phyloP scores from a whole-genome alignment of 2,113 vertebrate genomes.

The Rynchops niger region DNA sequence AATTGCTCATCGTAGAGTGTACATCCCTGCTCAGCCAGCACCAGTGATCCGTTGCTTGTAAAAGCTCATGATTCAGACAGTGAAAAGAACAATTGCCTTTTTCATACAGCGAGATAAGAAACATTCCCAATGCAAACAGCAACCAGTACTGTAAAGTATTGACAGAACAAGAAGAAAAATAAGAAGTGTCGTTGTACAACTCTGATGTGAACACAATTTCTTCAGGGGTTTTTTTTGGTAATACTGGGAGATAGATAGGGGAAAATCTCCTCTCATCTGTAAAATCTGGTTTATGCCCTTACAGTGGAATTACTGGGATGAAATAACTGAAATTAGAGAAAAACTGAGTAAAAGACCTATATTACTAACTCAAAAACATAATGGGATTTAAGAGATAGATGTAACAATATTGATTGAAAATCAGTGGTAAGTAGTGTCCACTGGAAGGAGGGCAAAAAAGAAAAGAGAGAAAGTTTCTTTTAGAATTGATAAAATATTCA shows the following conservation, averaged over 20 bases:
- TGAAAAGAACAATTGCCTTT: not conserved
- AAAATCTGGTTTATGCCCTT: not conserved
- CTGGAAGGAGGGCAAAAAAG: not conserved
- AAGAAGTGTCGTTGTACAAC: not conserved
- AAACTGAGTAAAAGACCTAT: not conserved
- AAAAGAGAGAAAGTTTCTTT: not conserved
- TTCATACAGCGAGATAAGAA: not conserved
- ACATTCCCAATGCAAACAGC: not conserved
- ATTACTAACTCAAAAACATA: not conserved
- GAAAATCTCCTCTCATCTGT: not conserved
- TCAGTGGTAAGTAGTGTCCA: not conserved
- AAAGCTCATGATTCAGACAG: not conserved
- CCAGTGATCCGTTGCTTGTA: not conserved
- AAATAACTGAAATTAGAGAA: not conserved
- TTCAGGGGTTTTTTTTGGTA: not conserved
- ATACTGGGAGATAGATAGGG: too few relatives aligned
- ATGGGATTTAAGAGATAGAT: not conserved
- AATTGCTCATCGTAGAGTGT: not conserved
- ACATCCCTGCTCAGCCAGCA: not conserved
- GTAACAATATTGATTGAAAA: not conserved
- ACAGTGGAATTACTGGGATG: not conserved
- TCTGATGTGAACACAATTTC: not conserved
- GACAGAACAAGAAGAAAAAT: not conserved
- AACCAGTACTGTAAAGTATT: not conserved
- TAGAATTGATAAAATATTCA: not conserved